phyloP scores from a whole-genome alignment of 2,113 vertebrate genomes.

The Cyprichromis sp. region DNA sequence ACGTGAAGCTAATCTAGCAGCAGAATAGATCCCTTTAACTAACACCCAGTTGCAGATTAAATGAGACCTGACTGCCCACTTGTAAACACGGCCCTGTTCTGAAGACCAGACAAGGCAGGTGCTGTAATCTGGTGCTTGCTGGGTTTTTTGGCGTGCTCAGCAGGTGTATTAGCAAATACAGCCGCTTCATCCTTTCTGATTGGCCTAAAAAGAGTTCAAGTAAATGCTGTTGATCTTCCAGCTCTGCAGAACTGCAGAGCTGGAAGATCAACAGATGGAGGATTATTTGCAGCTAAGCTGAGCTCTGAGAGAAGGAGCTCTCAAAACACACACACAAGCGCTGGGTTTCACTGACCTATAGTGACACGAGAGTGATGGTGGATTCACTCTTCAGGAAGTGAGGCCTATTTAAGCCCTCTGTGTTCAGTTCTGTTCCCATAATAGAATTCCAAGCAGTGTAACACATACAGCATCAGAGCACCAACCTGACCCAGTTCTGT shows the following conservation, averaged over 20 bases:
- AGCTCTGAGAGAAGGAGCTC: constrained; percentile 32
- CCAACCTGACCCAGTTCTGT: not conserved
- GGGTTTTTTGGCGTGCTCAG: not conserved
- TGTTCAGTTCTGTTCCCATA: not conserved
- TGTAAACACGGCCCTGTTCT: not conserved
- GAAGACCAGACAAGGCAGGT: not conserved
- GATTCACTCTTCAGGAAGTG: not conserved
- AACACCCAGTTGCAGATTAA: not conserved
- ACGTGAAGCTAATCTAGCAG: not conserved
- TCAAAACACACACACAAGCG: not conserved
- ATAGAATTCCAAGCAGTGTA: not conserved
- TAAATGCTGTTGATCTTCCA: not conserved
- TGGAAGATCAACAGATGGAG: constrained; percentile 67
- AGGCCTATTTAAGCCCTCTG: not conserved
- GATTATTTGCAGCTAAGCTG: constrained; percentile 59
- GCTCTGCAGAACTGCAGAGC: not conserved
- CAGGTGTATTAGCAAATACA: not conserved
- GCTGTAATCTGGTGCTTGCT: not conserved
- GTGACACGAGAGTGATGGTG: not conserved
- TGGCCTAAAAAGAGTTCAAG: not conserved
- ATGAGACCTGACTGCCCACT: not conserved
- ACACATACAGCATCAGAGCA: not conserved
- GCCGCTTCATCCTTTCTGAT: not conserved
- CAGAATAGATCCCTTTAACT: not conserved
- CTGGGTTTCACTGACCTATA: not conserved